phyloP scores from a whole-genome alignment of 2,797 vertebrate species.

The Erpetoichthys calabaricus region DNA sequence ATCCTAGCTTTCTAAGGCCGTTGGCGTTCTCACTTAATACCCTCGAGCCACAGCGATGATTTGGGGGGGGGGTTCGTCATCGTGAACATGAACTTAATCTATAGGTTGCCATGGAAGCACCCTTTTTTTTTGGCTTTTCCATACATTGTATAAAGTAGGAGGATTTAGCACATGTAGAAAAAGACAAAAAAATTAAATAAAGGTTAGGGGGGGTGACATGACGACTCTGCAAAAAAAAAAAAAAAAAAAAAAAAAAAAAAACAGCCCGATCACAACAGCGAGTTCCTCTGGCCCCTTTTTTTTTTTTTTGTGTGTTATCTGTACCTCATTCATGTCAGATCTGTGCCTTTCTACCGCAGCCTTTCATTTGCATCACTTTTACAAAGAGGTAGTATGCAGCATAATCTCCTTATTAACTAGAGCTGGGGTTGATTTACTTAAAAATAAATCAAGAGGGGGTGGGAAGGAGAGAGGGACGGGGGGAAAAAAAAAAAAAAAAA shows the following conservation, averaged over 20 bases:
- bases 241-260: no score
- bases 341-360: slow-evolving; percentile 73
- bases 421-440: slow-evolving; percentile 75
- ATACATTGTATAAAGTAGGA: slow-evolving; percentile 60
- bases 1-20: slow-evolving; percentile 58
- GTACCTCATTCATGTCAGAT: slow-evolving; percentile 77
- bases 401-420: slow-evolving; percentile 96
- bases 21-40: slow-evolving; percentile 56
- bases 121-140: slow-evolving; percentile 45
- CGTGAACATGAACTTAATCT: slow-evolving; percentile 64
- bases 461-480: no score
- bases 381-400: slow-evolving; percentile 75
- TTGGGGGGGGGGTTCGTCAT: no score
- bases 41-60: slow-evolving; percentile 33
- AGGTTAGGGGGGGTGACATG: slow-evolving; percentile 65
- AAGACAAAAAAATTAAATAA: no score
- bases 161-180: slow-evolving; percentile 64
- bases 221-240: slow-evolving; percentile 60
- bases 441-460: no score
- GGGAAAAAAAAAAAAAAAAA: slow-evolving; percentile 75
- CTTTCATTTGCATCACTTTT: slow-evolving; percentile 71
- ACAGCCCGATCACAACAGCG: slow-evolving; percentile 65
- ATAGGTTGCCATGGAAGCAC: slow-evolving; percentile 62
- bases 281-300: slow-evolving; percentile 59
- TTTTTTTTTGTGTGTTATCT: no score